Evolutionary conservation across 2,797 vertebrate genomes (phyloP).

Genomic region (Thunnus albacares): DNA sequence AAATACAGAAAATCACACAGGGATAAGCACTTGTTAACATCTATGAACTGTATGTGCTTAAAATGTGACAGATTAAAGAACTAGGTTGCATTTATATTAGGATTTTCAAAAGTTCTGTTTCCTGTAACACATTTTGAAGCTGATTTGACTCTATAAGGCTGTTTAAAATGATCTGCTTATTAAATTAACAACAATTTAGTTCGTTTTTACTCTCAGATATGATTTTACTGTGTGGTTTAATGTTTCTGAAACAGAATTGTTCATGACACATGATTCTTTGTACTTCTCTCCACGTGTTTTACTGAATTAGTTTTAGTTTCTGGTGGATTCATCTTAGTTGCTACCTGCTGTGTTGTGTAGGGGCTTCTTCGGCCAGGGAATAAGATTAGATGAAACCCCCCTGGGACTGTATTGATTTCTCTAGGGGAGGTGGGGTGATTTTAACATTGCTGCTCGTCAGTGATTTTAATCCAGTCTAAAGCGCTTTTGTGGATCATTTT

Average conservation of each 20-base stretch:
- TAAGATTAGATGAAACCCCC: no score
- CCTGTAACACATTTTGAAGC: background rate
- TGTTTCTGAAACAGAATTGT: background rate
- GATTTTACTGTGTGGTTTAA: background rate
- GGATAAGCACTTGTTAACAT: background rate
- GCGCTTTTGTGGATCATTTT: no score
- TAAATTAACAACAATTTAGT: background rate
- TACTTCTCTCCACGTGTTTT: background rate
- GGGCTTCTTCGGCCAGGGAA: no score
- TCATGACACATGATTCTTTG: background rate
- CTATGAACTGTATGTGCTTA: background rate
- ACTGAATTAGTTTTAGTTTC: background rate
- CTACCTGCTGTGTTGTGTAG: background rate
- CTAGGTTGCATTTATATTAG: no score
- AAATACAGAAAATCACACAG: background rate
- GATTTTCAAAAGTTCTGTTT: background rate
- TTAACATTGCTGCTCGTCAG: no score
- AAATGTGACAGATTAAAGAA: background rate
- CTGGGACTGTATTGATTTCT: no score
- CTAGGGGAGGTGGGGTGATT: no score
- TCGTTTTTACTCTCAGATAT: background rate
- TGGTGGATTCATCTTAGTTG: background rate
- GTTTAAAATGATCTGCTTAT: background rate
- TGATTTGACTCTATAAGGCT: background rate
- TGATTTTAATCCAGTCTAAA: no score